Evolutionary conservation across 2,888 invertebrate species (phyloP), one percentile per base, ranked within the genome.

Genomic region (Atherix ibis): DNA sequence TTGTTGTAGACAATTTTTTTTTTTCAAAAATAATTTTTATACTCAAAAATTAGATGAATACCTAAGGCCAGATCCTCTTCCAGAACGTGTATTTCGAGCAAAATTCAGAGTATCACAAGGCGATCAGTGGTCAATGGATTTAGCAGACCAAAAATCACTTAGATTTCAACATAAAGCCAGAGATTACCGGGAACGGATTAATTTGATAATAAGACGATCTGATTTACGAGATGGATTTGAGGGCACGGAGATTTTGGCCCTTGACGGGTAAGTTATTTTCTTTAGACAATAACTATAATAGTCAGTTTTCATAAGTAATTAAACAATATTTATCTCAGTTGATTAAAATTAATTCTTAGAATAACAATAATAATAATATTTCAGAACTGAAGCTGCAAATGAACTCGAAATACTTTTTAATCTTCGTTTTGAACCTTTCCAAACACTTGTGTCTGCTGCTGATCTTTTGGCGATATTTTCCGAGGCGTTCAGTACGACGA

Each of bases 371-470:
- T 24, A 32, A 32, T 12, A 40, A 31, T 34, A 32, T 41, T 33
- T 13, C 54, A 79, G 76, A 18, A 65, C 67, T 36, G 76, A 76
- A 48, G 72, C 70, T 25, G 70, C 75, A 37, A 56, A 55, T 37
- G 80, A 82, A 40, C 65, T 84, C 34, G 71, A 80, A 31, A 79
- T 89, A 1, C 84, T 87, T 52, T 88, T 89, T 53, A 84, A 85
- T 52, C 68, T 88, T 34, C 76, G 78, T 35, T 83, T 89, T 48
- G 83, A 88, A 61, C 81, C 84, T 1, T 73, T 77, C 40, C 69
- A 71, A 44, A 73, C 71, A 10, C 64, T 71, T 2, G 75, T 83
- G 17, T 68, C 67, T 38, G 72, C 75, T 0, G 60, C 66, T 1
- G 78, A 81, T 44, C 67, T 84, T 12, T 58, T 70, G 34, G 67